Percentiles rank a stretch among this genome's conserved stretches.
These are phyloP conservation scores for Donacobius atricapilla DNA, from an alignment of 2,113 vertebrate species.

Conservation along the genomic window DNA sequence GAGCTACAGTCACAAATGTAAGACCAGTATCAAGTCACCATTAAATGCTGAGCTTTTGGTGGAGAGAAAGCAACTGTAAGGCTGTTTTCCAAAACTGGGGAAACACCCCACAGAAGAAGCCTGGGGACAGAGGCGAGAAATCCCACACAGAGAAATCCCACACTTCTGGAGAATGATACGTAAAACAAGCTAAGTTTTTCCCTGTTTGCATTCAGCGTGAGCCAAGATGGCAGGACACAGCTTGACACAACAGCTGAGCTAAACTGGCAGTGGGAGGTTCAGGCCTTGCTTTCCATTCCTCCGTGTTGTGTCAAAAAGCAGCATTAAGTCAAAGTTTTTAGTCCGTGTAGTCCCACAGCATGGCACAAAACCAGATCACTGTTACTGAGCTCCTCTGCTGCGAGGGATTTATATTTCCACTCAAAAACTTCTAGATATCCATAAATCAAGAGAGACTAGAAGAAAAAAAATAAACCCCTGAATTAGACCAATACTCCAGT, in stretches of 20 bases:
- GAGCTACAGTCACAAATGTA: background rate
- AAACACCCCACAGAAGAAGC: background rate
- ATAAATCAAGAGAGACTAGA: background rate
- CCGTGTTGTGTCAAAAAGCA: background rate
- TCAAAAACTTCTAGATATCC: background rate
- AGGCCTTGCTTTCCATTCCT: background rate
- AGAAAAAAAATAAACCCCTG: background rate
- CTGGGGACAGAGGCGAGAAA: background rate
- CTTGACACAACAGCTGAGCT: background rate
- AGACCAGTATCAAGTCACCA: background rate
- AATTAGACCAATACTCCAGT: background rate
- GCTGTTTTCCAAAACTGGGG: background rate
- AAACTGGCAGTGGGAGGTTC: background rate
- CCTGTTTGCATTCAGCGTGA: background rate
- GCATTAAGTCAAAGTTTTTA: background rate
- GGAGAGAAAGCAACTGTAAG: background rate
- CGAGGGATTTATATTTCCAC: background rate
- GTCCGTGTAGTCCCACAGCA: fast-evolving
- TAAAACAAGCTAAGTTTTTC: background rate
- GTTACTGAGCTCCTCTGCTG: background rate
- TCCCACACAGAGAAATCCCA: background rate
- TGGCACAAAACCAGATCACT: background rate
- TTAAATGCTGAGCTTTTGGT: background rate
- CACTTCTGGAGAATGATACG: background rate
- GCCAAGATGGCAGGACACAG: background rate